Evolutionary conservation across 2,888 invertebrate species (phyloP).

Genomic region (Sussaba pulchella): DNA sequence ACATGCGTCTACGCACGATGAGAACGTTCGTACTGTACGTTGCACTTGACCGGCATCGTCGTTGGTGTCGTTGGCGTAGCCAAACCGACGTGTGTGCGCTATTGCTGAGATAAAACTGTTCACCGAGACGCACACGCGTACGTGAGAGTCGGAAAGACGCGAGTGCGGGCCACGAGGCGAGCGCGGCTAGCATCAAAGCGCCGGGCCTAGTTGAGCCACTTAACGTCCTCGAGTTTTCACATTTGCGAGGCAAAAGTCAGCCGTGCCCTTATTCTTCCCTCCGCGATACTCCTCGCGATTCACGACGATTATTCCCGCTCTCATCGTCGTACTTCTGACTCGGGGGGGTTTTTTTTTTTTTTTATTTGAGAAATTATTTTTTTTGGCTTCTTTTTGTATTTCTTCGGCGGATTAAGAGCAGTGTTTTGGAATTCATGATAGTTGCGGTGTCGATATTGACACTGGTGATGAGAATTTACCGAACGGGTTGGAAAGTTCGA

Average conservation of each 20-base stretch:
- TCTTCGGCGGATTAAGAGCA: constrained; percentile 20
- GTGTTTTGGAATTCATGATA: constrained; percentile 6
- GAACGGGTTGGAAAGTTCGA: too few relatives aligned
- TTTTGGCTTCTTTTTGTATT: neutral
- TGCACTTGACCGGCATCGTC: constrained; percentile 57
- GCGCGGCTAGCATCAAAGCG: constrained; percentile 81
- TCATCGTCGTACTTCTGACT: constrained; percentile 11
- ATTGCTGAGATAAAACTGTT: constrained; percentile 52
- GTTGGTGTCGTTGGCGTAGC: constrained; percentile 52
- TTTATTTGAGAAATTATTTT: neutral
- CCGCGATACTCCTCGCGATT: constrained; percentile 13
- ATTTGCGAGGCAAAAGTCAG: constrained; percentile 83
- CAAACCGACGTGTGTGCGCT: constrained; percentile 64
- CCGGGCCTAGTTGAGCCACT: constrained; percentile 83
- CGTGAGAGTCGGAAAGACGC: constrained; percentile 56
- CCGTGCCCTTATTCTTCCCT: constrained; percentile 65
- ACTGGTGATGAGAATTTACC: constrained; percentile 1
- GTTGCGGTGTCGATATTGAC: constrained; percentile 12
- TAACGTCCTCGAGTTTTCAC: constrained; percentile 83
- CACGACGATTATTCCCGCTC: constrained; percentile 21
- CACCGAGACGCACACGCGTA: constrained; percentile 58
- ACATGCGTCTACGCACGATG: neutral
- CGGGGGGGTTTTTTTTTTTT: too few relatives aligned
- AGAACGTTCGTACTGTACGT: constrained; percentile 63
- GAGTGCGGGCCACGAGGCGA: constrained; percentile 49